phyloP scores from a whole-genome alignment of 1,140 invertebrate genomes.

The Saccostrea echinata region DNA sequence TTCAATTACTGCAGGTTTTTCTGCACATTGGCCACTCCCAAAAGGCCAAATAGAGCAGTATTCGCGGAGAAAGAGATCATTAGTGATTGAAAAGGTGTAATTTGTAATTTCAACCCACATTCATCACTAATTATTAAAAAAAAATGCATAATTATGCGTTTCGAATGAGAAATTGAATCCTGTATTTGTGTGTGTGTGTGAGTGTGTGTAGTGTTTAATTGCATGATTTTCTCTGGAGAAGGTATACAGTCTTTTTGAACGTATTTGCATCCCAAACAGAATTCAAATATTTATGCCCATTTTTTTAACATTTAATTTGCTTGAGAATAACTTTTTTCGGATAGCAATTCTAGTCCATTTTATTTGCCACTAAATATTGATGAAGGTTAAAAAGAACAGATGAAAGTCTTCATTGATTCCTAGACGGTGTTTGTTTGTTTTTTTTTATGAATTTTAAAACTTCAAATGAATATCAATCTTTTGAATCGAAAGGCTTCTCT shows the following conservation, averaged over 20 bases:
- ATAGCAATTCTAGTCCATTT: too few species aligned
- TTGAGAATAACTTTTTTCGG: too few species aligned
- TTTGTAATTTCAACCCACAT: not conserved
- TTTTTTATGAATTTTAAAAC: not conserved
- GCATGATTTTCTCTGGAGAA: too few species aligned
- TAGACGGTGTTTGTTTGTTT: not conserved
- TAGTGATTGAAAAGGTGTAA: constrained; percentile 7
- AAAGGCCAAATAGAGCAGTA: not conserved
- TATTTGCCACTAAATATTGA: too few species aligned
- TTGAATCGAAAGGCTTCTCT: not conserved
- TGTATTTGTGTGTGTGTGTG: not conserved
- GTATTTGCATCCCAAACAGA: too few species aligned
- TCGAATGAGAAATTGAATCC: not conserved
- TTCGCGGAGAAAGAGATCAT: not conserved
- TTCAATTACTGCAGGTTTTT: not conserved
- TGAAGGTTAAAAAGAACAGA: too few species aligned
- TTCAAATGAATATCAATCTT: constrained; percentile 23
- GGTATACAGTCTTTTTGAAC: not conserved
- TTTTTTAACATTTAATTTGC: too few species aligned
- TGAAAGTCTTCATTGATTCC: not conserved
- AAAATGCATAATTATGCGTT: not conserved
- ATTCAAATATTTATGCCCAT: too few species aligned
- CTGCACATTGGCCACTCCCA: not conserved
- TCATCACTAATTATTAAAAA: not conserved
- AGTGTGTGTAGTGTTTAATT: too few species aligned